Conservation (phyloP, 2,113 vertebrate genomes). For the Chamaea fasciata region DNA sequence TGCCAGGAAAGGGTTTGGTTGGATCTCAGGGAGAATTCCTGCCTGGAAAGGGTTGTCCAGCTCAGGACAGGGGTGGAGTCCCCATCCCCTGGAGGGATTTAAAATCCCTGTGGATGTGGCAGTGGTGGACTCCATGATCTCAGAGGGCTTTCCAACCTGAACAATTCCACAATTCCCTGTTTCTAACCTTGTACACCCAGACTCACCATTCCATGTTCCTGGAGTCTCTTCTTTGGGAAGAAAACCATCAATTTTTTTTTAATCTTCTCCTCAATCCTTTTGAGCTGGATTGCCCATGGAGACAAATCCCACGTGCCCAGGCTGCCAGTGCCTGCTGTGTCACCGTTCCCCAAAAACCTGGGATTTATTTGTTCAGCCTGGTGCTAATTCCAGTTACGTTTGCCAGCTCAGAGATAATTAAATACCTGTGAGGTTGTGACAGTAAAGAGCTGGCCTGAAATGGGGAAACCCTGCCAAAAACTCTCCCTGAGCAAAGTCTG, state of each 20-base stretch:
- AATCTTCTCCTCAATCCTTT: neutral
- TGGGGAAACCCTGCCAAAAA: neutral
- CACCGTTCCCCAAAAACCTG: accelerated
- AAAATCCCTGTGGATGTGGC: neutral
- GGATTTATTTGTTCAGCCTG: neutral
- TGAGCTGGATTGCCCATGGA: neutral
- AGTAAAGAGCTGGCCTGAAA: neutral
- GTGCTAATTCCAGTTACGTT: neutral
- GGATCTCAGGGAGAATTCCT: neutral
- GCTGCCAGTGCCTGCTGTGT: neutral
- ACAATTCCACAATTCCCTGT: neutral
- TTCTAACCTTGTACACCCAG: accelerated
- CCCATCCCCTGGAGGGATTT: neutral
- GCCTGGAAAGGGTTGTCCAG: neutral
- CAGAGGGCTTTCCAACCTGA: neutral
- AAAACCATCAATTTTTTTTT: neutral
- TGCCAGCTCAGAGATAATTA: neutral
- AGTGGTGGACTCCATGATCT: neutral
- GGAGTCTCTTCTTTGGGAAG: neutral
- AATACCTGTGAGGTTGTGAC: neutral
- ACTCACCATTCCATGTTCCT: neutral
- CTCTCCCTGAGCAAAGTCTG: neutral
- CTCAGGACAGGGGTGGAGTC: too few relatives aligned
- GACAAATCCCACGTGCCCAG: neutral
- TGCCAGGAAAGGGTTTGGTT: neutral